Base-by-base conservation (phyloP, 2,113 vertebrate genomes). In the Morone chrysops region DNA sequence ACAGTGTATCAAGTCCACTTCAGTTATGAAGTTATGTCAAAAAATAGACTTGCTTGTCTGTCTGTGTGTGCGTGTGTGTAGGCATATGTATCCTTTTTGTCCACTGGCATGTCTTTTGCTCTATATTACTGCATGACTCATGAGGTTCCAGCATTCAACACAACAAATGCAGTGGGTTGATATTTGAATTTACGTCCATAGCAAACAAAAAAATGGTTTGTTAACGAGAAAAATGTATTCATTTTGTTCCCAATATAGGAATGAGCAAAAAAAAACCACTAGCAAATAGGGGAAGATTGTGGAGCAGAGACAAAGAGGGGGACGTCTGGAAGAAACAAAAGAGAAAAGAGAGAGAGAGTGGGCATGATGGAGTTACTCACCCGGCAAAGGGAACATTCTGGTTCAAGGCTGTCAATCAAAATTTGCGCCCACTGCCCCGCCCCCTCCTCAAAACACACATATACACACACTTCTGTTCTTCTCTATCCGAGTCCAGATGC, bases 331-430 rank as follows among this genome's bases (percentile, higher is more conserved):
- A 77, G 70, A 86, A 79, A 84, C 65, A 81, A 90, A 84, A 84
- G 82, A 87, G 65, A 76, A 85, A 72, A 82, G 41, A 75, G 67
- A 79, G 67, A 79, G 78, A 85, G 82, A 75, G 82, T 65, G 79
- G 89, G 93, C 91, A 92, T 92, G 92, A 94, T 78, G 72, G 86
- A 91, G 90, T 92, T 91, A 90, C 82, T 95, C 92, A 93, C 75
- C 87, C 88, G 70, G 85, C 86, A 92, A 82, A 67, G 84, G 91
- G 90, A 89, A 90, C 89, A 91, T 88, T 94, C 81, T 85, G 75
- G 90, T 93, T 89, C 90, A 94, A 87, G 86, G 86, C 89, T 88
- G 94, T 95, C 95, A 95, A 93, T 96, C 94, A 95, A 91, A 83
- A n/a, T n/a, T n/a, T n/a, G 8, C 50, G n/a, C 84, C 76, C 45